These are phyloP conservation scores for Tretioscincus oriximinensis DNA, from an alignment of 2,113 vertebrate species.

Conservation along the genomic window DNA sequence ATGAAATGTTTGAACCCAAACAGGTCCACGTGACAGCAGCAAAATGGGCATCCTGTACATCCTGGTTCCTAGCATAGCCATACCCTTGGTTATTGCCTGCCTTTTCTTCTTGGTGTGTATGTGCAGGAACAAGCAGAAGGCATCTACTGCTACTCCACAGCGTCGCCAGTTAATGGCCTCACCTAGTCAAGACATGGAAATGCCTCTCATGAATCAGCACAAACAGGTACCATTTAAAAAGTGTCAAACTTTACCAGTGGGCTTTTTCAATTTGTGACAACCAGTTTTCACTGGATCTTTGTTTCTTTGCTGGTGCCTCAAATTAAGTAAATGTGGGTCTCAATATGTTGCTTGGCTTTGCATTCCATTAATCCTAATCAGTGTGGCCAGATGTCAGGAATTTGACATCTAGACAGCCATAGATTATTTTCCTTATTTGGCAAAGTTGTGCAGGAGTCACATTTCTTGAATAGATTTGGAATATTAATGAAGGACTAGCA, in stretches of 20 bases:
- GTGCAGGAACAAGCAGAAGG: slow-evolving; percentile 95
- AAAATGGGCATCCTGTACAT: slow-evolving; percentile 96
- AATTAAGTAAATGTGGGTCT: neutral
- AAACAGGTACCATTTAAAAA: slow-evolving; percentile 81
- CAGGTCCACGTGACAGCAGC: slow-evolving; percentile 85
- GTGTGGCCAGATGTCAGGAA: neutral
- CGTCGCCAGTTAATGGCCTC: slow-evolving; percentile 84
- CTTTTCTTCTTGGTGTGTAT: slow-evolving; percentile 94
- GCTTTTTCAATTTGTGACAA: neutral
- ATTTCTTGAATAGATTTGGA: neutral
- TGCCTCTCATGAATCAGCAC: slow-evolving; percentile 89
- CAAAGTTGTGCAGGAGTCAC: neutral
- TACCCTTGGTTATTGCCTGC: slow-evolving; percentile 90
- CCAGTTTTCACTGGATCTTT: neutral
- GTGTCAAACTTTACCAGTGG: neutral
- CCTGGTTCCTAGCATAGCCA: slow-evolving; percentile 90
- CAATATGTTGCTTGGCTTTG: neutral
- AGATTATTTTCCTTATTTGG: neutral
- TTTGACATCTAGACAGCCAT: neutral
- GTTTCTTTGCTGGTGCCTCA: neutral
- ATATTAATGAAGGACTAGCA: neutral
- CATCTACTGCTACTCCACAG: slow-evolving; percentile 77
- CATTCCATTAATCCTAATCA: neutral
- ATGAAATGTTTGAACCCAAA: neutral
- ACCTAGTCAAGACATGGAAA: slow-evolving; percentile 91